These are phyloP conservation scores for Rissa tridactyla DNA, from an alignment of 2,113 vertebrate genomes.

Conservation along the genomic window DNA sequence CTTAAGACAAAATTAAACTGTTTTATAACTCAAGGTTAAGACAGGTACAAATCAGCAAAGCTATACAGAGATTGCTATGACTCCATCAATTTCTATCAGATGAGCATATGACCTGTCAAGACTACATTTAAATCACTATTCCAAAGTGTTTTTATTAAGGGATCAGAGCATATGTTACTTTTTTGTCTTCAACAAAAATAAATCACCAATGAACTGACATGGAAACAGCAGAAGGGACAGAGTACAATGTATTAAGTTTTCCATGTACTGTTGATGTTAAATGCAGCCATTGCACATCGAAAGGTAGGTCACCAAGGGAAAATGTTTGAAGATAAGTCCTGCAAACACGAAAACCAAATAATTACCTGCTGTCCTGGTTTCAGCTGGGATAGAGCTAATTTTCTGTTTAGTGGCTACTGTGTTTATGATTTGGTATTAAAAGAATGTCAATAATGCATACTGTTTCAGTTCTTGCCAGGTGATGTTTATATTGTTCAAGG, in stretches of 20 bases:
- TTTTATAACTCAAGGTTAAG: neutral
- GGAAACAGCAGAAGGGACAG: neutral
- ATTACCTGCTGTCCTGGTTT: neutral
- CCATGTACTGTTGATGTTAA: conserved; percentile 12
- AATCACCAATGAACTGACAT: neutral
- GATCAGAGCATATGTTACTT: neutral
- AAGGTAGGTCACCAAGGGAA: neutral
- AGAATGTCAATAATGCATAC: neutral
- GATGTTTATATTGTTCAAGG: neutral
- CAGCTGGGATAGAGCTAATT: neutral
- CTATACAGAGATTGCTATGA: neutral
- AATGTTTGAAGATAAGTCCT: neutral
- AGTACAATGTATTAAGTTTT: neutral
- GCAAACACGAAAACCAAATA: conserved; percentile 28
- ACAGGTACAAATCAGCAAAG: conserved; percentile 18
- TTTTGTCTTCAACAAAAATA: neutral
- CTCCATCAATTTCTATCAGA: neutral
- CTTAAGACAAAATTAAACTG: neutral
- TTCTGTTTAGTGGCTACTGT: neutral
- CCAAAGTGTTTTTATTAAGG: neutral
- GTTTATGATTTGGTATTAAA: neutral
- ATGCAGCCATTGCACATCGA: neutral
- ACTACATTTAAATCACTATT: neutral
- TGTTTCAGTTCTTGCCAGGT: neutral
- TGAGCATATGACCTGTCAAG: neutral